Percentiles rank a stretch among this genome's conserved stretches.
Evolutionary conservation across 37 sponge, comb jelly and placozoan species (phyloP).

Genomic region (Diacarnus erythraeanus): DNA sequence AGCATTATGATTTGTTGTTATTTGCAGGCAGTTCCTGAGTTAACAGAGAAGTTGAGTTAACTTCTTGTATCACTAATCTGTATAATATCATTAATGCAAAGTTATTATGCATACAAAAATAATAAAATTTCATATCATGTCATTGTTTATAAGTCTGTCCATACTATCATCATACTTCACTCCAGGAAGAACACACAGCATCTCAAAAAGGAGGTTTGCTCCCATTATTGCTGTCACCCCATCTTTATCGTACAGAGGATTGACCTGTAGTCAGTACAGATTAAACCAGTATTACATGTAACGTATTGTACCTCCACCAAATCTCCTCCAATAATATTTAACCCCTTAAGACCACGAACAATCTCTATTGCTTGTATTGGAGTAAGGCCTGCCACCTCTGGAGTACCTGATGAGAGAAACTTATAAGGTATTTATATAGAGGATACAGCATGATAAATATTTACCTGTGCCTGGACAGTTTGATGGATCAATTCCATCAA

Average conservation of each 20-base stretch:
- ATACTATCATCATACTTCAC: constrained; percentile 59
- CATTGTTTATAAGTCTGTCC: no score
- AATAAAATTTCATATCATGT: no score
- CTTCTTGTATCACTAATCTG: no score
- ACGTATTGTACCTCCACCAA: constrained; percentile 72
- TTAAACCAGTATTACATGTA: no score
- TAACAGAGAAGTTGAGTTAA: constrained; percentile 64
- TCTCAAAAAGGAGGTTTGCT: constrained; percentile 80
- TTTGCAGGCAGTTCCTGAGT: constrained; percentile 88
- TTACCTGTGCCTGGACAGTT: constrained; percentile 78
- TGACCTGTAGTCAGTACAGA: constrained; percentile 38
- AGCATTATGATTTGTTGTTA: background rate
- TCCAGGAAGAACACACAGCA: constrained; percentile 73
- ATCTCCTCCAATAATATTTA: constrained; percentile 77
- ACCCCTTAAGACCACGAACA: constrained; percentile 52
- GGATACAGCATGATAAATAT: background rate
- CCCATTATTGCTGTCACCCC: constrained; percentile 62
- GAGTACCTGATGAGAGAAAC: constrained; percentile 46
- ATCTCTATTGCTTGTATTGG: constrained; percentile 64
- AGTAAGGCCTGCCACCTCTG: constrained; percentile 78
- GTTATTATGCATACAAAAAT: no score
- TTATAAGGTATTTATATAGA: background rate
- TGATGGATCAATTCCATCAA: constrained; percentile 78
- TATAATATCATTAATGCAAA: no score
- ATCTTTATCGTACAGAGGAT: constrained; percentile 62